Evolutionary conservation across 1,140 invertebrate species (phyloP).

Genomic region (Aphaenogaster ashmeadi): DNA sequence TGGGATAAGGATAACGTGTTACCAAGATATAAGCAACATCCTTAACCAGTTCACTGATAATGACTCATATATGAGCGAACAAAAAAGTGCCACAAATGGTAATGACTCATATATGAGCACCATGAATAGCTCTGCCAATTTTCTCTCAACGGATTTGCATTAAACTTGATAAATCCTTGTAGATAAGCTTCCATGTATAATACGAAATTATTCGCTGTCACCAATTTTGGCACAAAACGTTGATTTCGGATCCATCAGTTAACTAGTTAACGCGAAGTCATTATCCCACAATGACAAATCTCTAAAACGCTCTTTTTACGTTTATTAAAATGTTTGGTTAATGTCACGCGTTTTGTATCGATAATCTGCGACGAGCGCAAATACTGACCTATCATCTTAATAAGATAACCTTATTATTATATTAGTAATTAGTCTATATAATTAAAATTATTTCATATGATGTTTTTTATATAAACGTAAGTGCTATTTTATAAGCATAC

Average conservation of each 20-base stretch:
- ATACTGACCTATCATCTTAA: not conserved
- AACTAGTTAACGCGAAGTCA: constrained; percentile 14
- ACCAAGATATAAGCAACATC: constrained; percentile 32
- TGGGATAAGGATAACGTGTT: constrained; percentile 40
- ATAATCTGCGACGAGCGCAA: not conserved
- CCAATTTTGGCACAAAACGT: too few relatives aligned
- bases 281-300: constrained; percentile 13
- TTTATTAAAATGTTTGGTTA: constrained; percentile 13
- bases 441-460: not conserved
- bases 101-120: too few relatives aligned
- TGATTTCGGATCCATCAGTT: too few relatives aligned
- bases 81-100: too few relatives aligned
- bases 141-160: too few relatives aligned
- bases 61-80: too few relatives aligned
- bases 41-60: not conserved
- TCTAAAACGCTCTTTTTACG: not conserved
- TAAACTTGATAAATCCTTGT: too few relatives aligned
- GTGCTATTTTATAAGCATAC: not conserved
- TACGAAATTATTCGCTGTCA: too few relatives aligned
- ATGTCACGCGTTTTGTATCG: not conserved
- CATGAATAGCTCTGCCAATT: too few relatives aligned
- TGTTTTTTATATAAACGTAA: not conserved
- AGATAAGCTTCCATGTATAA: too few relatives aligned
- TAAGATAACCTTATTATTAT: not conserved
- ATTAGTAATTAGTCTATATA: not conserved